Evolutionary conservation across 2,113 vertebrate species (phyloP).

Genomic region (Acanthisitta chloris): DNA sequence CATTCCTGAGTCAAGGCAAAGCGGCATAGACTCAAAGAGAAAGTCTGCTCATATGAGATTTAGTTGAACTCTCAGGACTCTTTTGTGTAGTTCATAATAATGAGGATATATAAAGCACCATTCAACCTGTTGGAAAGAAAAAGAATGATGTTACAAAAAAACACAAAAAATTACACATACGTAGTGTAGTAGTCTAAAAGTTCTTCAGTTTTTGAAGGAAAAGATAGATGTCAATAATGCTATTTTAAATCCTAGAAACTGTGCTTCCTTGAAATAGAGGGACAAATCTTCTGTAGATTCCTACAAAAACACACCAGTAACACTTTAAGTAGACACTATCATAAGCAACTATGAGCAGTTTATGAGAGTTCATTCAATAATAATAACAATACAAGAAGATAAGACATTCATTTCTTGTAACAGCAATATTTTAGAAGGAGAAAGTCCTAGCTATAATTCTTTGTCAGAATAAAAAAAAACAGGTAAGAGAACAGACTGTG

Average conservation of each 20-base stretch:
- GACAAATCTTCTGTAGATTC: background rate
- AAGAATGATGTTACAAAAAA: background rate
- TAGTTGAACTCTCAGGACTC: background rate
- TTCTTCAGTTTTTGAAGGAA: background rate
- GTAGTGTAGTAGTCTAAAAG: background rate
- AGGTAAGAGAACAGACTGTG: background rate
- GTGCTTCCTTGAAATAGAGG: background rate
- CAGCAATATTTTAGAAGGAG: background rate
- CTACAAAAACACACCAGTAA: background rate
- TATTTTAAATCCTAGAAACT: background rate
- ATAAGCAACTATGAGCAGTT: accelerated
- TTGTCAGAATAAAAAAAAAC: background rate
- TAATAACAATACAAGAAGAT: background rate
- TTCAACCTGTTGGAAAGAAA: background rate
- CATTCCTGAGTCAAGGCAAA: background rate
- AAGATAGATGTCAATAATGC: background rate
- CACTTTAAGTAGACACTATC: background rate
- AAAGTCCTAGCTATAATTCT: background rate
- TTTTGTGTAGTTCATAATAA: background rate
- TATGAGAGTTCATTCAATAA: background rate
- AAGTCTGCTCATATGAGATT: background rate
- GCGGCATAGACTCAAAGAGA: background rate
- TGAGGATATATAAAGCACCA: background rate
- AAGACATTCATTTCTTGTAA: background rate
- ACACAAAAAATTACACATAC: background rate